phyloP scores from a whole-genome alignment of 2,113 vertebrate species.

The Platycercus adscitus region DNA sequence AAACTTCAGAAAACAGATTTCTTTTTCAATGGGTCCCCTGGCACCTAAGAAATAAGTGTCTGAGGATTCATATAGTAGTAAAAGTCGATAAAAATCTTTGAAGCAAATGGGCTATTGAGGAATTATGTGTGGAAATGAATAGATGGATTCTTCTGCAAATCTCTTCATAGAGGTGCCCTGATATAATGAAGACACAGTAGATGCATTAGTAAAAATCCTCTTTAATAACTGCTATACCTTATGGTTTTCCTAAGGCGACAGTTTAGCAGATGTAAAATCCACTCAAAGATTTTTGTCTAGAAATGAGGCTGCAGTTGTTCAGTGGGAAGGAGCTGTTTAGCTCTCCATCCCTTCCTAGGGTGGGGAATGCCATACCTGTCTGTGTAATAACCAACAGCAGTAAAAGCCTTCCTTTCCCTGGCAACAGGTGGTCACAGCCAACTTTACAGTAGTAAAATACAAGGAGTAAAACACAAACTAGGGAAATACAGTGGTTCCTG shows the following conservation, averaged over 20 bases:
- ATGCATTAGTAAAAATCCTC: slow-evolving; percentile 49
- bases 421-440: neutral
- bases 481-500: neutral
- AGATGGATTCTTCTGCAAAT: slow-evolving; percentile 47
- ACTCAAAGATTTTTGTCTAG: neutral
- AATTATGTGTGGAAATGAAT: slow-evolving; percentile 49
- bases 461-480: neutral
- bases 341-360: neutral
- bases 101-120: slow-evolving; percentile 65
- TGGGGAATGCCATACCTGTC: neutral
- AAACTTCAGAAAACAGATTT: slow-evolving; percentile 51
- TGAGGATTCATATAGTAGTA: slow-evolving; percentile 52
- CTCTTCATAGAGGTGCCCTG: slow-evolving; percentile 30
- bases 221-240: slow-evolving; percentile 40
- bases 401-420: neutral
- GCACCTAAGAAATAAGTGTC: slow-evolving; percentile 60
- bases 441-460: neutral
- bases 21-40: slow-evolving; percentile 28
- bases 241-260: neutral
- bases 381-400: neutral
- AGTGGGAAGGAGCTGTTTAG: neutral
- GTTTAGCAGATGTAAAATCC: slow-evolving; percentile 33
- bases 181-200: slow-evolving; percentile 49
- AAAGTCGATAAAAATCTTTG: slow-evolving; percentile 64
- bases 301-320: neutral